Evolutionary conservation across 2,113 vertebrate genomes (phyloP), one percentile per base, ranked within the genome.

Genomic region (Actinemys pallida): DNA sequence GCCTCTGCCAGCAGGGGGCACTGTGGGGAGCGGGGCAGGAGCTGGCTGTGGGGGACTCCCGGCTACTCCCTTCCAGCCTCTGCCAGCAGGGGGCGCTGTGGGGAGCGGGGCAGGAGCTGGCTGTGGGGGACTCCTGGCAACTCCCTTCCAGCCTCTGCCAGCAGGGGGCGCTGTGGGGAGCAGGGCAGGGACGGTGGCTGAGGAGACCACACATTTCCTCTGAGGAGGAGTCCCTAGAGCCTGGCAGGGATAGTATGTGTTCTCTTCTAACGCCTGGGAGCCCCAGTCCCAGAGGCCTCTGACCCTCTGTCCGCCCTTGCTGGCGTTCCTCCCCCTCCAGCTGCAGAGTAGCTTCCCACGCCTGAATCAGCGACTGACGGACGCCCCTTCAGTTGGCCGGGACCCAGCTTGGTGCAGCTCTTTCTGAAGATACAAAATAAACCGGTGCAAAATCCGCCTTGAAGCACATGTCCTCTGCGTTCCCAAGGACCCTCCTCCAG

Each of bases 271-370:
- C 4, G 27, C 57, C 16, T 2, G 27, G 50, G 10, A 79, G 45
- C 39, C 11, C 0, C 57, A 3, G 54, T 0, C 0, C 5, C 4
- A 13, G 29, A 10, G 39, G 16, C 24, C 17, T 0, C 0, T 2
- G 0, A 47, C 59, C 1, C 80, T 84, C 31, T 0, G 0, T 25
- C 11, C 6, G 2, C 35, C 12, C 47, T 92, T 9, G 78, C 65
- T 14, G 2, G 47, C 31, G 5, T 49, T 50, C 19, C 89, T 50
- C n/a, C 20, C 12, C 0, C 31, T 89, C 31, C 59, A 91, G 95
- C 84, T 83, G 87, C 82, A 0, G 82, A 95, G 29, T 96, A 93
- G 91, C 12, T 3, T 10, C 92, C 3, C 42, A 0, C 0, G 4
- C n/a, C 27, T 29, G 88, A 81, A 89, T 81, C 83, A 35, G 75